Base-by-base conservation (phyloP, 2,888 invertebrate genomes). In the Caenorhabditis sinica region DNA sequence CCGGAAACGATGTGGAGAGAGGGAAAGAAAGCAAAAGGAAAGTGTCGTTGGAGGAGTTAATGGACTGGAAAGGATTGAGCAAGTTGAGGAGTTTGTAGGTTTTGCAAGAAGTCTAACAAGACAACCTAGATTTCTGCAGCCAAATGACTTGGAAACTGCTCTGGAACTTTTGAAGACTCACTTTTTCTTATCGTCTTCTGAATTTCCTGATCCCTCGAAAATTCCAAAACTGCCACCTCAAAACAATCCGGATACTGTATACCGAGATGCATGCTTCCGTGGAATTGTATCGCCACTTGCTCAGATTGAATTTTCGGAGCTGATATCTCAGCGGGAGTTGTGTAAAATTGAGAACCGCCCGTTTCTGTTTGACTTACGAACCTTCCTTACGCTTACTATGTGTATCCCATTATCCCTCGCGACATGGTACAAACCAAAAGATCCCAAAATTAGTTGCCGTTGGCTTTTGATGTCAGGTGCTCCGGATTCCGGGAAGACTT, bases 401-500 rank as follows among this genome's bases (percentile, higher is more conserved):
- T 75, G 84, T 11, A 69, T 85, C 20, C 86, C 86, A 1, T 30
- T 84, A 43, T 61, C 79, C 8, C 65, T 84, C 51, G 72, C 81
- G 45, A 76, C 81, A 20, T 76, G 85, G 66, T 60, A 77, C 40
- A 53, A 40, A 30, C 20, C 43, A 2, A 76, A 81, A 23, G 49
- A 58, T 3, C 36, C 13, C 2, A 51, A 36, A 28, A 17, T 9
- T 1, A 11, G 8, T 4, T 8, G n/a, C 15, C 51, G 58, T 1
- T 80, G 86, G 82, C 63, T 90, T 3, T 40, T 90, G 53, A 56
- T 90, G 30, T 76, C 80, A 11, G 90, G 90, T 0, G 49, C 61
- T 11, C 45, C 51, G 4, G 82, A 82, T 17, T 82, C 86, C 0
- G 89, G 89, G 2, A 87, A 87, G 56, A 73, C 86, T 2, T 73